phyloP scores from a whole-genome alignment of 2,797 vertebrate genomes.

The Spondyliosoma cantharus region DNA sequence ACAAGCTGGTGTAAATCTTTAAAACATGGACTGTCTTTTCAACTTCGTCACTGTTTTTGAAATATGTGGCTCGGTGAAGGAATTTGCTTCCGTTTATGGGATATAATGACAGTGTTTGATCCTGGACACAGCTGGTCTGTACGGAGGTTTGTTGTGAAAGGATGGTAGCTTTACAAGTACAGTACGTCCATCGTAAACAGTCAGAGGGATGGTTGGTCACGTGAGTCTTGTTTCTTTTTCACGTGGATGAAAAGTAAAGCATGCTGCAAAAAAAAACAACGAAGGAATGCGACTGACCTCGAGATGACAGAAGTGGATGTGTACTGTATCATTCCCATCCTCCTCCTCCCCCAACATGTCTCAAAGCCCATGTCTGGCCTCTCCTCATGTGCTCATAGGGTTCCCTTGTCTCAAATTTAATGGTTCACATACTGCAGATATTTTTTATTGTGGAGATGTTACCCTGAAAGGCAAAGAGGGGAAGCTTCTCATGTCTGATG shows the following conservation, averaged over 20 bases:
- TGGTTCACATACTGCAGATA: slow-evolving; percentile 51
- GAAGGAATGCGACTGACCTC: slow-evolving; percentile 61
- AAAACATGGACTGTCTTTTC: neutral
- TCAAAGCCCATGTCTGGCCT: slow-evolving; percentile 23
- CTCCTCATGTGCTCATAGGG: slow-evolving; percentile 6
- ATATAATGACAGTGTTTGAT: slow-evolving; percentile 67
- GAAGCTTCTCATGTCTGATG: slow-evolving; percentile 43
- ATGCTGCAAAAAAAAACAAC: slow-evolving; percentile 25
- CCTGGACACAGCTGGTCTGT: slow-evolving; percentile 65
- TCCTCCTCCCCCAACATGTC: slow-evolving; percentile 15
- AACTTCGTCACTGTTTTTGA: neutral
- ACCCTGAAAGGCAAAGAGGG: slow-evolving; percentile 38
- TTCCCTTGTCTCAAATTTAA: slow-evolving; percentile 30
- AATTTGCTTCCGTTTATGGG: slow-evolving; percentile 37
- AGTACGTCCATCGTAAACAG: slow-evolving; percentile 33
- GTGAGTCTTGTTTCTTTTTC: slow-evolving; percentile 24
- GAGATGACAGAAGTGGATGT: slow-evolving; percentile 49
- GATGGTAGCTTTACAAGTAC: slow-evolving; percentile 41
- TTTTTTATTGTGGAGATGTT: slow-evolving; percentile 35
- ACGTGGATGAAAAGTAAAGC: slow-evolving; percentile 37
- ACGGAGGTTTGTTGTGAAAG: slow-evolving; percentile 19
- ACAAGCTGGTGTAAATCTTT: slow-evolving; percentile 8
- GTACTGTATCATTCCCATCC: slow-evolving; percentile 42
- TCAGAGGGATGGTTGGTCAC: neutral
- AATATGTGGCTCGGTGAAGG: slow-evolving; percentile 15